Percentiles rank a stretch among this genome's conserved stretches.
These are phyloP conservation scores for Gadus macrocephalus DNA, from an alignment of 2,113 vertebrate genomes.

Conservation along the genomic window DNA sequence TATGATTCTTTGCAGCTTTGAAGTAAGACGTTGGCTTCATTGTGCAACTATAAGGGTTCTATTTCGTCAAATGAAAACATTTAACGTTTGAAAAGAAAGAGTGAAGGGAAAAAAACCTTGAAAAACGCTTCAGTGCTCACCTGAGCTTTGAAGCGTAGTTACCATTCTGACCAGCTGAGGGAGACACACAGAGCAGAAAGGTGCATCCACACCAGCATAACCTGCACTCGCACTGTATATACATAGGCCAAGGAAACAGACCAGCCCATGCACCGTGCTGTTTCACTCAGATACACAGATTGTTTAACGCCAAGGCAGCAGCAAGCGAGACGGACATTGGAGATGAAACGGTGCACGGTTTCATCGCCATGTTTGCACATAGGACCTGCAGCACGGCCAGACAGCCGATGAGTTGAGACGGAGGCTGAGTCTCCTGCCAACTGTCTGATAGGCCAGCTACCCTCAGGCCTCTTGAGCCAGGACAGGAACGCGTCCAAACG, in stretches of 20 bases:
- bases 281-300: neutral
- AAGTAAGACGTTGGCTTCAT: too few species aligned
- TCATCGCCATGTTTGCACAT: constrained; percentile 39
- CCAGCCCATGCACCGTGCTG: neutral
- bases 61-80: too few species aligned
- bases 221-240: neutral
- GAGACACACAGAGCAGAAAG: constrained; percentile 41
- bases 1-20: too few species aligned
- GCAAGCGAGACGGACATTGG: neutral
- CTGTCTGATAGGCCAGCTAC: constrained; percentile 52
- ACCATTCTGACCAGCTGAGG: constrained; percentile 60
- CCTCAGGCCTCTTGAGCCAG: constrained; percentile 57
- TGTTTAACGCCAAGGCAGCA: neutral
- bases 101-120: too few species aligned
- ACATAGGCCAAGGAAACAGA: neutral
- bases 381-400: constrained; percentile 53
- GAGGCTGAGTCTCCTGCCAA: constrained; percentile 54
- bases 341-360: constrained; percentile 10
- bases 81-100: too few species aligned
- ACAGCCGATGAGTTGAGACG: constrained; percentile 55
- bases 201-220: constrained; percentile 20
- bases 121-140: neutral
- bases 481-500: constrained; percentile 47
- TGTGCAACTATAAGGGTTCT: too few species aligned
- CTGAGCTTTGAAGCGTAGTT: constrained; percentile 26